A percentile compares a stretch with the other conserved stretches of the same genome.
Conservation (phyloP, 2,888 invertebrate species). For the Bugula neritina region DNA sequence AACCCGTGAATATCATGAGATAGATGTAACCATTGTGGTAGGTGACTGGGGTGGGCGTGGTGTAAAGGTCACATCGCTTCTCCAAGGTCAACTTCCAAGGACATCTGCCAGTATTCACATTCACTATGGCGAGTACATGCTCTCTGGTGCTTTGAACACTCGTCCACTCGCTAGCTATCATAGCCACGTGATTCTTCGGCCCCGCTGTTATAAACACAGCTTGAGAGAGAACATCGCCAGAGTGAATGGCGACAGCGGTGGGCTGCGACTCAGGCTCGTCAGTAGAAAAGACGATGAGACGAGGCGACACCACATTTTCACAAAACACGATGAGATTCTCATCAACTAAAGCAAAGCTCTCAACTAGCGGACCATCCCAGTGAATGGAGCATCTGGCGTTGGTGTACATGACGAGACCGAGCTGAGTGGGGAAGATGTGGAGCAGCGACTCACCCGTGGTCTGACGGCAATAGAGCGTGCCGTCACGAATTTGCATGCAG, state of each 20-base stretch:
- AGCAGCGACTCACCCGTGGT: neutral
- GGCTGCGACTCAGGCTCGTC: too few relatives aligned
- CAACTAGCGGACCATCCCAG: neutral
- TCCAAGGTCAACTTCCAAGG: neutral
- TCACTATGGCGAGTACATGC: neutral
- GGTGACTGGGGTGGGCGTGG: neutral
- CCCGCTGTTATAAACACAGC: too few relatives aligned
- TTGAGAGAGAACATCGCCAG: too few relatives aligned
- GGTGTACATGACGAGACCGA: neutral
- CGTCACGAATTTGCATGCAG: neutral
- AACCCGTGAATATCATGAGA: neutral
- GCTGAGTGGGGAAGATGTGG: neutral
- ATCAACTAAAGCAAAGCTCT: neutral
- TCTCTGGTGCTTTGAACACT: neutral
- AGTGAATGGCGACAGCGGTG: too few relatives aligned
- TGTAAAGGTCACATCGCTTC: neutral
- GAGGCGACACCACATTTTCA: neutral
- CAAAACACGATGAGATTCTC: neutral
- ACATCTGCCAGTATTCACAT: neutral
- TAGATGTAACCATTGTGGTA: neutral
- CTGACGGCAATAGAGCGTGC: neutral
- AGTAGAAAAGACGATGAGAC: neutral
- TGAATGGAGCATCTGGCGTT: neutral
- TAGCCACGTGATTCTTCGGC: neutral
- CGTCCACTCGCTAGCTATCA: neutral